Evolutionary conservation across 2,113 vertebrate genomes (phyloP).

Genomic region (Synchiropus splendidus): DNA sequence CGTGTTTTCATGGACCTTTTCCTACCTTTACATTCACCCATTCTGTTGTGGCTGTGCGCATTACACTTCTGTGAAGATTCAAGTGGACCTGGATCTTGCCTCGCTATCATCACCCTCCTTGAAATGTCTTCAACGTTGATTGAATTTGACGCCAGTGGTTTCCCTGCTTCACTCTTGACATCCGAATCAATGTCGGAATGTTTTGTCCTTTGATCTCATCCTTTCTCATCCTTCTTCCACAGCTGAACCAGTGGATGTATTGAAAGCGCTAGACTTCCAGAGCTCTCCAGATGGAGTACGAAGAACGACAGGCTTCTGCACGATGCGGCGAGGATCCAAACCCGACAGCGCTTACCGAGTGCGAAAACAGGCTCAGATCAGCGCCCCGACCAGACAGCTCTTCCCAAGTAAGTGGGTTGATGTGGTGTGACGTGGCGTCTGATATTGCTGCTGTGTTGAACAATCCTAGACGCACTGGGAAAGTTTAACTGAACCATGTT

Average conservation of each 20-base stretch:
- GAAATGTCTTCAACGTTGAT: background rate
- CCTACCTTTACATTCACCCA: no score
- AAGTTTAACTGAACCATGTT: no score
- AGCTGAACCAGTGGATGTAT: constrained; percentile 89
- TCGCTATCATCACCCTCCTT: no score
- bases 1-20: no score
- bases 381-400: constrained; percentile 87
- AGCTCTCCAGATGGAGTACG: constrained; percentile 85
- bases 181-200: background rate
- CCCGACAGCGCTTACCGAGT: constrained; percentile 87
- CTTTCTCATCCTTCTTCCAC: constrained; percentile 37
- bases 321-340: constrained; percentile 81
- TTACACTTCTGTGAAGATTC: no score
- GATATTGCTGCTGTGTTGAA: no score
- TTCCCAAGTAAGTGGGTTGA: constrained; percentile 76
- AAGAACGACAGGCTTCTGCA: constrained; percentile 86
- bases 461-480: no score
- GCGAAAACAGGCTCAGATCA: constrained; percentile 84
- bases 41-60: no score
- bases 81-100: no score
- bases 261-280: constrained; percentile 91
- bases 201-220: background rate
- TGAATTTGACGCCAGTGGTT: background rate
- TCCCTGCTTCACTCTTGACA: background rate
- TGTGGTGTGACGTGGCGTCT: no score